These are phyloP conservation scores for Botrylloides violaceus DNA, from an alignment of 23 tunicate species.

Conservation along the genomic window DNA sequence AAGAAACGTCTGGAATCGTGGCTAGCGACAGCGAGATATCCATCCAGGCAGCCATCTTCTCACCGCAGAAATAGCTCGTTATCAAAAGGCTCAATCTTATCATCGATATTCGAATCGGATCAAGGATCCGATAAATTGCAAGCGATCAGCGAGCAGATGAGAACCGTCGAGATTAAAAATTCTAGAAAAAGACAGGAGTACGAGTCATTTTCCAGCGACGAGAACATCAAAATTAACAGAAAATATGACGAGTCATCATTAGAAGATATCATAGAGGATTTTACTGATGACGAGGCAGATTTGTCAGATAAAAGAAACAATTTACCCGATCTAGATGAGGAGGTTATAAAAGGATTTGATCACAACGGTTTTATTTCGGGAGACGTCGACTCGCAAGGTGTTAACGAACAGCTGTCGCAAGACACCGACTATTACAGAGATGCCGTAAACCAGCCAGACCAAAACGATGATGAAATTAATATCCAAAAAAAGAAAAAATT, in stretches of 20 bases:
- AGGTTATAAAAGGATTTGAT: not conserved
- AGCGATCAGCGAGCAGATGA: constrained; percentile 18
- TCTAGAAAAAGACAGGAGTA: not conserved
- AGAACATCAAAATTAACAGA: too few relatives aligned
- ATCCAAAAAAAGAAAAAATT: not conserved
- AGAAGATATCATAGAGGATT: not conserved
- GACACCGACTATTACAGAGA: not conserved
- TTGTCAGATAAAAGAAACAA: not conserved
- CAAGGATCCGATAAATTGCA: not conserved
- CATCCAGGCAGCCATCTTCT: too few relatives aligned
- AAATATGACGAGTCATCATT: not conserved
- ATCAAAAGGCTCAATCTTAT: too few relatives aligned
- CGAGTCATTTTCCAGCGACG: too few relatives aligned
- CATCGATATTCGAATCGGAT: constrained; percentile 21
- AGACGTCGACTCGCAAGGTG: not conserved
- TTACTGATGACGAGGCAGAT: not conserved
- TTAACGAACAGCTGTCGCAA: not conserved
- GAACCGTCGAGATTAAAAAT: constrained; percentile 1
- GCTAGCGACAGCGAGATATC: not conserved
- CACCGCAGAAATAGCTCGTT: too few relatives aligned
- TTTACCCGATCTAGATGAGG: not conserved
- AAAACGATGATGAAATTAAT: not conserved
- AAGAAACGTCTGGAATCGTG: not conserved
- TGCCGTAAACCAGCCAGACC: too few relatives aligned
- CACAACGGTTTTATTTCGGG: not conserved